Conservation (phyloP, 2,113 vertebrate genomes). For the Oenanthe oenanthe region DNA sequence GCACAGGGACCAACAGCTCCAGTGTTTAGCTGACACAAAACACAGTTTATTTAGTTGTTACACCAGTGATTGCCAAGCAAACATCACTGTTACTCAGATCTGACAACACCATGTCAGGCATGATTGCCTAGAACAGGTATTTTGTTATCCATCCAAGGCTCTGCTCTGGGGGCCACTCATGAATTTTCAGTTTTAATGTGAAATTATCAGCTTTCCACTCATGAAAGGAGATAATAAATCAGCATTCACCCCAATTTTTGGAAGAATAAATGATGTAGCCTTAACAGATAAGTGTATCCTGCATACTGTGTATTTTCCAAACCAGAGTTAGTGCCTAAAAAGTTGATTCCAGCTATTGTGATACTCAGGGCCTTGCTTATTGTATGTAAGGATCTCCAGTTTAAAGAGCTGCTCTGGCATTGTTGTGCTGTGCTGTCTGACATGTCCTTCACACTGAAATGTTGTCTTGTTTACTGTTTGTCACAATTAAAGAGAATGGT, state of each 20-base stretch:
- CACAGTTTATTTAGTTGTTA: accelerated
- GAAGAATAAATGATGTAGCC: background rate
- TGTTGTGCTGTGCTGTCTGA: background rate
- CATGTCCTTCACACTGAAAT: background rate
- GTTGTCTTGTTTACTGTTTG: background rate
- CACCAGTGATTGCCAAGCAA: background rate
- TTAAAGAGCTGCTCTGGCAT: background rate
- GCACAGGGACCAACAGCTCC: background rate
- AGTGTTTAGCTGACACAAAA: background rate
- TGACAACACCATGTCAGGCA: background rate
- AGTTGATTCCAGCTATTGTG: slow-evolving; percentile 38
- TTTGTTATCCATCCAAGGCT: background rate
- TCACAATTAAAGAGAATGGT: slow-evolving; percentile 18
- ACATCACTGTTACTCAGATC: accelerated
- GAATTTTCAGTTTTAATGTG: background rate
- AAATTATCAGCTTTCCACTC: background rate
- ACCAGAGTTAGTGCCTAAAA: slow-evolving; percentile 45
- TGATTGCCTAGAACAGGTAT: no score
- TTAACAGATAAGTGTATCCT: slow-evolving; percentile 17
- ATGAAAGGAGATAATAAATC: background rate
- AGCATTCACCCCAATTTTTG: background rate
- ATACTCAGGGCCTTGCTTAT: slow-evolving; percentile 58
- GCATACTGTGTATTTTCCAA: slow-evolving; percentile 34
- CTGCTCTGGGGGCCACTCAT: background rate
- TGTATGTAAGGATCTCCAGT: background rate